phyloP scores from a whole-genome alignment of 2,888 invertebrate species.

The Pollenia amentaria region DNA sequence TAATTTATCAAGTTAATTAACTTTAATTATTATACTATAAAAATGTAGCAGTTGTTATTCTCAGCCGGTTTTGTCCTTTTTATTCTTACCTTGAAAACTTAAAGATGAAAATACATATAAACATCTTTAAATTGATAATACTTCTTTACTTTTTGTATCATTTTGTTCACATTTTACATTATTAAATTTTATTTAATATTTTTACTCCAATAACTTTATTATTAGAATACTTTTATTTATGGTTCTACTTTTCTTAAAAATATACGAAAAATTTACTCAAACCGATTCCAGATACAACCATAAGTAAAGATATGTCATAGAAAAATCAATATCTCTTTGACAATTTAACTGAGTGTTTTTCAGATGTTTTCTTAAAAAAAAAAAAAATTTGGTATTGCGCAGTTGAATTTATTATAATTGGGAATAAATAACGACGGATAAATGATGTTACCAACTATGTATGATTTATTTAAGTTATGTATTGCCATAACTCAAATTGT shows the following conservation, averaged over 20 bases:
- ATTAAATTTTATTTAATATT: not conserved
- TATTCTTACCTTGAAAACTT: conserved; percentile 46
- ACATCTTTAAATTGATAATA: conserved; percentile 1
- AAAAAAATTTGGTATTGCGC: conserved; percentile 43
- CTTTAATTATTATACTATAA: not conserved
- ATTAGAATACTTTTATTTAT: not conserved
- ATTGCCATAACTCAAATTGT: too few relatives aligned
- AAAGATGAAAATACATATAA: conserved; percentile 14
- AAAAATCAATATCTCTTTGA: conserved; percentile 63
- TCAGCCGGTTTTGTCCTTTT: conserved; percentile 57
- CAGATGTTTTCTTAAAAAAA: not conserved
- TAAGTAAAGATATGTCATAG: conserved; percentile 52
- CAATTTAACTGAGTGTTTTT: conserved; percentile 42
- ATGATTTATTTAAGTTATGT: not conserved
- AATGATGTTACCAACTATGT: not conserved
- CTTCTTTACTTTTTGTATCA: conserved; percentile 24
- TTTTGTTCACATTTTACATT: conserved; percentile 34
- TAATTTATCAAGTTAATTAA: not conserved
- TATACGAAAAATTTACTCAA: conserved; percentile 28
- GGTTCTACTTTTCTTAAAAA: conserved; percentile 6
- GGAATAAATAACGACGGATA: not conserved
- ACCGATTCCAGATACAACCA: conserved; percentile 28
- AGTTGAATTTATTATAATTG: conserved; percentile 18
- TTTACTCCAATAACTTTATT: not conserved
- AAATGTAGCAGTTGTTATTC: conserved; percentile 39